Evolutionary conservation across 2,113 vertebrate species (phyloP).

Genomic region (Garra rufa): DNA sequence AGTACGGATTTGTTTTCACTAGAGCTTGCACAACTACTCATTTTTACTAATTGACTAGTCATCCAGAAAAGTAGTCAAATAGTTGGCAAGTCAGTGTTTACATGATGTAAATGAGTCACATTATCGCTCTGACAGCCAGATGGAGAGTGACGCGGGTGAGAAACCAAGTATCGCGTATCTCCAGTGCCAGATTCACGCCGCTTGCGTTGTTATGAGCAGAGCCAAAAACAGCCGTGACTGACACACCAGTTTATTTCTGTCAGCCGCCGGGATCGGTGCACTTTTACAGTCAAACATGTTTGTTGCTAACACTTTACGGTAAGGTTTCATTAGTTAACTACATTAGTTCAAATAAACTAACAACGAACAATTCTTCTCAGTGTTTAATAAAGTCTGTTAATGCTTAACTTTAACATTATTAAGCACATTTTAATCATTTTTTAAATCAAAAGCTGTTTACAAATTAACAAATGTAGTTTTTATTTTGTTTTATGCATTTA

Average conservation of each 20-base stretch:
- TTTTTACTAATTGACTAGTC: constrained; percentile 1
- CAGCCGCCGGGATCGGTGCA: background rate
- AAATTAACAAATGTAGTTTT: too few relatives aligned
- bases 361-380: too few relatives aligned
- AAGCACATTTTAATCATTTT: too few relatives aligned
- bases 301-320: too few relatives aligned
- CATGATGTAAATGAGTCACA: constrained; percentile 1
- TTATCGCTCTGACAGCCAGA: constrained; percentile 1
- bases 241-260: background rate
- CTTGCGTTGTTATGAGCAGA: background rate
- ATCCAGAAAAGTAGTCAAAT: constrained; percentile 22
- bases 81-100: background rate
- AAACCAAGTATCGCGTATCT: background rate
- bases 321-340: background rate
- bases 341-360: too few relatives aligned
- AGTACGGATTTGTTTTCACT: background rate
- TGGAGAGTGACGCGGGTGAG: background rate
- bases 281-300: background rate
- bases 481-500: too few relatives aligned
- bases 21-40: background rate
- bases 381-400: too few relatives aligned
- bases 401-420: too few relatives aligned
- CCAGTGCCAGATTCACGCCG: background rate
- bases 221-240: background rate
- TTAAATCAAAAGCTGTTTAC: too few relatives aligned